Percentiles rank a stretch among this genome's conserved stretches.
Evolutionary conservation across 37 sponge, comb jelly and placozoan genomes (phyloP).

Genomic region (Agelas oroides): DNA sequence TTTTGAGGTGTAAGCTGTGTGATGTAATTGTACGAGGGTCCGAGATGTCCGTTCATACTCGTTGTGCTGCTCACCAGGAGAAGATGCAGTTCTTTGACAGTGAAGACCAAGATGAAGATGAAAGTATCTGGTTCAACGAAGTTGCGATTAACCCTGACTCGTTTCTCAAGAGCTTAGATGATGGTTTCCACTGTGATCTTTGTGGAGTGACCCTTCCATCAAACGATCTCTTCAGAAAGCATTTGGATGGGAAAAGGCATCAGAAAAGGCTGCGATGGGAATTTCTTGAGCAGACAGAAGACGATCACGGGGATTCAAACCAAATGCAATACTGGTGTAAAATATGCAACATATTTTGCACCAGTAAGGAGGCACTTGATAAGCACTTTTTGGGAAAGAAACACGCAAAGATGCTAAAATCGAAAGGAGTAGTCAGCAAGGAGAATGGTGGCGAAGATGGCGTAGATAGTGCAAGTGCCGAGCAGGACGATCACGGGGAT

Average conservation of each 20-base stretch:
- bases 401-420: conserved; percentile 19
- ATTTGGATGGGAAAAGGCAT: conserved; percentile 25
- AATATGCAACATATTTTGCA: conserved; percentile 24
- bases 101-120: no score
- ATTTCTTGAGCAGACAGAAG: background rate
- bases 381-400: conserved; percentile 29
- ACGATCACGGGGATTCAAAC: background rate
- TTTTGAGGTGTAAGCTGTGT: conserved; percentile 16
- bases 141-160: no score
- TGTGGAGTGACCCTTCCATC: conserved; percentile 7
- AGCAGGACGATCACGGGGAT: no score
- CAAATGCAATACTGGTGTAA: conserved; percentile 19
- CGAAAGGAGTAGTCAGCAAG: background rate
- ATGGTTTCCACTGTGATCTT: conserved; percentile 3
- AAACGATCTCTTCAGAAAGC: background rate
- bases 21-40: background rate
- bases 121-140: no score
- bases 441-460: conserved; percentile 12
- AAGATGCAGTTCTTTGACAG: background rate
- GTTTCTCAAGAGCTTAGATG: background rate
- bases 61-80: background rate
- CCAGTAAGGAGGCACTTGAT: background rate
- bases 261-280: conserved; percentile 5
- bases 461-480: no score
- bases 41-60: background rate